Evolutionary conservation across 2,797 vertebrate genomes (phyloP).

Genomic region (Avahi laniger): DNA sequence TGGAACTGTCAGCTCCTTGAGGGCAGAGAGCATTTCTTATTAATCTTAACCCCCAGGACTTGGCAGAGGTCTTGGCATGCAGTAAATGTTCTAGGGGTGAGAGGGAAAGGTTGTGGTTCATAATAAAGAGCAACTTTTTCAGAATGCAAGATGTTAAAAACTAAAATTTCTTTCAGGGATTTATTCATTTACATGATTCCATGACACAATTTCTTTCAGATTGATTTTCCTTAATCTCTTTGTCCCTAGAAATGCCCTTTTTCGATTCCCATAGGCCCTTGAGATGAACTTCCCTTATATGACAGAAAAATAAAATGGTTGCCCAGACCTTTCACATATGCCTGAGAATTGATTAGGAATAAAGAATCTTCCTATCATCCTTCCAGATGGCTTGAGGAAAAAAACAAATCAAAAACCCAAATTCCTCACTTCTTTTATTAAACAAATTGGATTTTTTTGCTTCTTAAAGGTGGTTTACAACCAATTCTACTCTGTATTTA

Average conservation of each 20-base stretch:
- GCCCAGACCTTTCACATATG: neutral
- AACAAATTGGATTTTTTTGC: neutral
- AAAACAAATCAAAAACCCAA: neutral
- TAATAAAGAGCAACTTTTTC: neutral
- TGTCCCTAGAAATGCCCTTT: neutral
- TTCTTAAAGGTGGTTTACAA: neutral
- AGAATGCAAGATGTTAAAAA: neutral
- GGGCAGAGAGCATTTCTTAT: neutral
- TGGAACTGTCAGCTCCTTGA: neutral
- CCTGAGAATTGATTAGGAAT: neutral
- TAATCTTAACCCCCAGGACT: neutral
- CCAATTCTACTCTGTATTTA: neutral
- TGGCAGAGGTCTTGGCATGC: neutral
- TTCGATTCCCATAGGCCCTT: neutral
- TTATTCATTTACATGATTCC: neutral
- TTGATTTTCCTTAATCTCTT: neutral
- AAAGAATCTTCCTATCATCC: neutral
- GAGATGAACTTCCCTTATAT: neutral
- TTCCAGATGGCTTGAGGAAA: neutral
- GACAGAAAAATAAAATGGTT: neutral
- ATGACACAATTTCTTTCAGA: neutral
- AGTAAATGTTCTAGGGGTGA: neutral
- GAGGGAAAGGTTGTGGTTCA: neutral
- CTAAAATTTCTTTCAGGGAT: neutral
- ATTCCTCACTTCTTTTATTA: neutral